Base-by-base conservation (phyloP, 2,888 invertebrate genomes). In the Megamerina dolium region DNA sequence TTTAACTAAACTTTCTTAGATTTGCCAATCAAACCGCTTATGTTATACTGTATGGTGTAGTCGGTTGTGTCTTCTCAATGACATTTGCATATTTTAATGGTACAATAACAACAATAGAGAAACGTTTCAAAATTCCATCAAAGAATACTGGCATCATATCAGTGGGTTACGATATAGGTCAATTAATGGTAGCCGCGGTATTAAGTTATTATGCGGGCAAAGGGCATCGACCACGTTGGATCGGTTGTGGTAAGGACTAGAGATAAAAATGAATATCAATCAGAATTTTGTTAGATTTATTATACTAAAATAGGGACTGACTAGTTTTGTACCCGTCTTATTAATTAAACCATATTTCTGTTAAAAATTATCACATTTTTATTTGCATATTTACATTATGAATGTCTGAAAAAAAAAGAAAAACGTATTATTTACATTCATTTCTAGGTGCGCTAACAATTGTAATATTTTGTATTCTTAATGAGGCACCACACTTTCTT, bases 101-200 rank as follows among this genome's bases (percentile, higher is more conserved):
- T 4, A 83, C 81, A 13, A 79, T 83, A 40, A 82, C 83, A 17
- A 83, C 83, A 1, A 68, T 84, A 51, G 83, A 84, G 60, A 83
- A 83, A 60, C 74, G 83, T 50, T 84, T 81, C 60, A 82, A 80
- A 63, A 83, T 84, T 57, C 81, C 82, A 10, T 80, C 81, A 30
- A 76, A 76, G 60, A 81, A 80, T 5, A 79, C 80, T 51, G 83
- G 83, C 39, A 72, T 84, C 48, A 81, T 84, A 55, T 76, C 80
- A 41, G 78, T 83, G 37, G 85, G 84, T 13, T 84, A 85, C 64
- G 84, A 85, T 64, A 77, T 85, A 51, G 83, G 82, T 56, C 79
- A 80, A 56, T 69, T 83, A 35, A 73, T 83, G 44, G 76, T 79
- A 23, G 80, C 82, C 2, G 74, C 79, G 20, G 70, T 80, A 34